Percentiles rank a stretch among this genome's conserved stretches.
phyloP scores from a whole-genome alignment of 2,888 invertebrate genomes.

The Tinea pellionella region DNA sequence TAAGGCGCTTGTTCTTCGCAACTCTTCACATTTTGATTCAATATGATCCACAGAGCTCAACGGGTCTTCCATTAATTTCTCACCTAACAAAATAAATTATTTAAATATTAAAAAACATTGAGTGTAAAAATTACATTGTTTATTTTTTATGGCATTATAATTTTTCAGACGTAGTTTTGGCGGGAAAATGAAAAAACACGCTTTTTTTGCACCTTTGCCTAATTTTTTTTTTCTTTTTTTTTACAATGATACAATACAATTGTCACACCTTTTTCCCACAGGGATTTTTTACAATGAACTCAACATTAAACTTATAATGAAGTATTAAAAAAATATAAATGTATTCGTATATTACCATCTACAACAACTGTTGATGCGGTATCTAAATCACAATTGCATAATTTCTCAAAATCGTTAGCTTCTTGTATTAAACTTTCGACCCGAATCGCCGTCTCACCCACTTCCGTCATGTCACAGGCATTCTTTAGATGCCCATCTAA shows the following conservation, averaged over 20 bases:
- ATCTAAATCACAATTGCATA: constrained; percentile 84
- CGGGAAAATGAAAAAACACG: too few species aligned
- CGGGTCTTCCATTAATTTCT: constrained; percentile 84
- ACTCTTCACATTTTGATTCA: constrained; percentile 94
- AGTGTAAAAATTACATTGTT: too few species aligned
- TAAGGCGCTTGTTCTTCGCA: constrained; percentile 87
- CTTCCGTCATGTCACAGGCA: constrained; percentile 86
- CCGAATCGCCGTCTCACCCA: constrained; percentile 86
- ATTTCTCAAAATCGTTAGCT: constrained; percentile 80
- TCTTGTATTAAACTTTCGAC: constrained; percentile 85
- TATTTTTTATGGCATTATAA: too few species aligned
- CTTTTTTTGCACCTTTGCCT: too few species aligned
- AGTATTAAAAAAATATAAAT: too few species aligned
- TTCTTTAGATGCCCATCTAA: constrained; percentile 84
- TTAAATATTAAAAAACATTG: too few species aligned
- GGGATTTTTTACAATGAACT: too few species aligned
- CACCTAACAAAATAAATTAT: constrained; percentile 67
- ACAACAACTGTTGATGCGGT: constrained; percentile 85
- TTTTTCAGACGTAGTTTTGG: too few species aligned
- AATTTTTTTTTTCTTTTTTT: too few species aligned
- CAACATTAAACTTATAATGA: too few species aligned
- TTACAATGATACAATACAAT: too few species aligned
- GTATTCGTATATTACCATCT: constrained; percentile 65
- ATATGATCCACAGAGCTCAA: constrained; percentile 92
- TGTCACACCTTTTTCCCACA: too few species aligned